These are phyloP conservation scores for Rotaria sp. DNA, from an alignment of 2,888 invertebrate species.

Conservation along the genomic window DNA sequence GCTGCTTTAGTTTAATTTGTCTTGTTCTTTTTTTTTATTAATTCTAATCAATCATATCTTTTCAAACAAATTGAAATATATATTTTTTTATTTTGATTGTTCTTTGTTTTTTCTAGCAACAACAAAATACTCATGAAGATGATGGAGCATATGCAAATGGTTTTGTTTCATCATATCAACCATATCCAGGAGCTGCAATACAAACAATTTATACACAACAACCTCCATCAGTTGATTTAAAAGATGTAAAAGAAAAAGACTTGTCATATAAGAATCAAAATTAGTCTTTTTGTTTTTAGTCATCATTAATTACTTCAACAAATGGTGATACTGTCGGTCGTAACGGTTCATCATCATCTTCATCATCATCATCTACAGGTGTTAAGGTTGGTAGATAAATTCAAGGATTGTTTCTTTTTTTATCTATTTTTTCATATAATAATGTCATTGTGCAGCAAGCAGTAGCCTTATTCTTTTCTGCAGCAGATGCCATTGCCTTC, in stretches of 20 bases:
- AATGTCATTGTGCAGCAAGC: constrained; percentile 21
- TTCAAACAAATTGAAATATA: neutral
- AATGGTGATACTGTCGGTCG: neutral
- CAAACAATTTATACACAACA: neutral
- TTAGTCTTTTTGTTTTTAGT: neutral
- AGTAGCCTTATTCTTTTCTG: constrained; percentile 10
- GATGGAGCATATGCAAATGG: neutral
- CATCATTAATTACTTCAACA: neutral
- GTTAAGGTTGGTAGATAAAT: neutral
- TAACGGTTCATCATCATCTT: neutral
- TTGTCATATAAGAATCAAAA: too few relatives aligned
- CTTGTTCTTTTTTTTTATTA: neutral
- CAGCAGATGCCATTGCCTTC: constrained; percentile 3
- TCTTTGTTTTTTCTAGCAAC: neutral
- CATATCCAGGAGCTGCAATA: constrained; percentile 4
- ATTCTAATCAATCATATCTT: neutral
- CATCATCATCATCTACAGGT: neutral
- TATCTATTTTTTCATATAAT: neutral
- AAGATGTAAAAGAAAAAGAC: neutral
- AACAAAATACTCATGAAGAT: neutral
- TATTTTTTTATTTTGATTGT: neutral
- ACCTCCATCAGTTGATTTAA: neutral
- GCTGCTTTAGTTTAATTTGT: neutral
- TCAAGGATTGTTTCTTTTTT: neutral
- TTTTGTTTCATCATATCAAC: neutral